Base-by-base conservation (phyloP, 1,140 invertebrate genomes). In the Araneus ventricosus region DNA sequence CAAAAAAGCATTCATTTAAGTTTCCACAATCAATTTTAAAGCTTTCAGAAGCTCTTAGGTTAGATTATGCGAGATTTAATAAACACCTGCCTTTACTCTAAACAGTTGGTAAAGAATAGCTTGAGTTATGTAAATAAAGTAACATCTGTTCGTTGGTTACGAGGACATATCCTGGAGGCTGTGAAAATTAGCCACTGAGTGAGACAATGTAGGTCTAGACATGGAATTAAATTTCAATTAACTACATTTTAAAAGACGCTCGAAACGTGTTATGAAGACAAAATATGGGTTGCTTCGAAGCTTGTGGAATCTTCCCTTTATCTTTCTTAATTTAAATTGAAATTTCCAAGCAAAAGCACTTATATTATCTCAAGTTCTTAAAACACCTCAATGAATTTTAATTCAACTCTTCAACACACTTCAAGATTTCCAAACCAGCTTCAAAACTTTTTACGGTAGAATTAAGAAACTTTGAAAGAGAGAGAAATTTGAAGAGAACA, bases 181-280 rank as follows among this genome's bases (percentile, higher is more conserved):
- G 27, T 22, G 67, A 37, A 75, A 75, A 75, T 75, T 75, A 75
- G 30, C 30, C 7, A 30, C 30, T 30, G 34, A 75, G 30, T 75
- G 67, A 75, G 34, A 75, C 67, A 75, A 75, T 75, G 67, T 30
- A 34, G 30, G 67, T 75, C 67, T 75, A 75, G 30, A 75, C 67
- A 8, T 75, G 67, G 67, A 75, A 75, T 75, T 75, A 75, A 75
- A 75, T 75, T 75, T 75, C 67, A 75, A 75, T 75, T 75, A 75
- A 37, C 67, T 30, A 75, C 67, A 75, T 17, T 34, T 27, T 75
- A 75, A 75, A 30, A 34, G 67, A 3, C 30, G 14, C 67, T 75
- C 34, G 34, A 37, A 75, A 75, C 67, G 67, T 75, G 67, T 75
- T 75, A 34, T 75, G 67, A 75, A 75, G 67, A 34, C 67, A 75